These are phyloP conservation scores for Drosophila littoralis DNA, from an alignment of 1,140 invertebrate genomes.

Conservation along the genomic window DNA sequence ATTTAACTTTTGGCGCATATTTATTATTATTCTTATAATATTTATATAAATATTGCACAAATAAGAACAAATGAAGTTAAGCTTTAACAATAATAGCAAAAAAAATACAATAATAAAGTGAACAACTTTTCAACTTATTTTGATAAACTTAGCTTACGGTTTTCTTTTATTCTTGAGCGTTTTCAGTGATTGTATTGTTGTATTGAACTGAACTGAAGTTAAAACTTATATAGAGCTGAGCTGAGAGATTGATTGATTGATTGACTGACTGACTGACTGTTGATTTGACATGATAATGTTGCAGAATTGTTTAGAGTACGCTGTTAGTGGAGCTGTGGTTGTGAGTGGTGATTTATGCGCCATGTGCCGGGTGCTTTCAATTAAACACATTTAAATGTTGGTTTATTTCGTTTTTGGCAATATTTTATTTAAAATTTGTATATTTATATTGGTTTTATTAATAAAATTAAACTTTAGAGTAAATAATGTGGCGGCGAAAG, in stretches of 20 bases:
- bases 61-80: slow-evolving; percentile 75
- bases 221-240: slow-evolving; percentile 33
- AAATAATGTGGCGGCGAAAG: slow-evolving; percentile 12
- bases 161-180: slow-evolving; percentile 61
- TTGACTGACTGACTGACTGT: slow-evolving; percentile 53
- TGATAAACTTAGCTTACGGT: slow-evolving; percentile 64
- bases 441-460: slow-evolving; percentile 46
- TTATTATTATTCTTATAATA: slow-evolving; percentile 60
- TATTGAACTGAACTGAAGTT: slow-evolving; percentile 41
- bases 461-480: slow-evolving; percentile 40
- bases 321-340: slow-evolving; percentile 56
- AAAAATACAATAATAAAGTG: slow-evolving; percentile 61
- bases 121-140: slow-evolving; percentile 75
- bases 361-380: slow-evolving; percentile 42
- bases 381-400: slow-evolving; percentile 39
- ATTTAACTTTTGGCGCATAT: slow-evolving; percentile 35
- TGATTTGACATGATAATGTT: slow-evolving; percentile 79
- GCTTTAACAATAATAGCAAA: slow-evolving; percentile 76
- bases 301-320: slow-evolving; percentile 54
- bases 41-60: slow-evolving; percentile 81
- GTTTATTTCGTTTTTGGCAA: slow-evolving; percentile 20
- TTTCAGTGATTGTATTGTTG: slow-evolving; percentile 69
- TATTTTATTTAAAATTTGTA: slow-evolving; percentile 24
- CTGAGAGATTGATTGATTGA: slow-evolving; percentile 49
- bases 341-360: slow-evolving; percentile 38